Evolutionary conservation across 2,113 vertebrate genomes (phyloP).

Genomic region (Alligator mississippiensis): DNA sequence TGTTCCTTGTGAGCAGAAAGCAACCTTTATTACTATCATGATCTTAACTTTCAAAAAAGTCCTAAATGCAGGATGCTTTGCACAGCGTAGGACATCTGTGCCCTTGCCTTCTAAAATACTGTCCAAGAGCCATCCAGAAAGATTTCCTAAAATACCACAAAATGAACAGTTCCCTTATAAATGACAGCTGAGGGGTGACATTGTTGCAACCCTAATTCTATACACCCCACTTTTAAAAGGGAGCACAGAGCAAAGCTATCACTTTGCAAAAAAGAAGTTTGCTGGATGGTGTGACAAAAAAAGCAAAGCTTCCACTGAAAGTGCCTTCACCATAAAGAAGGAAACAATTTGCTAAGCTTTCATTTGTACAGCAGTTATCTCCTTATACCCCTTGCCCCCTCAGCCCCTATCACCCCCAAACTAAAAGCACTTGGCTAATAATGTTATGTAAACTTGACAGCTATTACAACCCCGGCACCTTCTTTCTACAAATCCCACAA

Average conservation of each 20-base stretch:
- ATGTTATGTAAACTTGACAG: neutral
- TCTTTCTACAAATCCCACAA: neutral
- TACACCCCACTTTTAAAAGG: neutral
- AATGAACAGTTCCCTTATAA: constrained; percentile 51
- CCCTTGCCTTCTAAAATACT: constrained; percentile 50
- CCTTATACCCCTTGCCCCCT: neutral
- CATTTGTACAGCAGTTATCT: neutral
- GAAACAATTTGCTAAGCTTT: neutral
- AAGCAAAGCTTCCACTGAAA: neutral
- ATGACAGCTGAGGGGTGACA: neutral
- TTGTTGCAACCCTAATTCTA: neutral
- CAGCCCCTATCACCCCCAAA: neutral
- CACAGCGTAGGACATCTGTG: neutral
- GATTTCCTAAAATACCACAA: constrained; percentile 31
- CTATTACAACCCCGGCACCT: neutral
- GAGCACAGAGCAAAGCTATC: neutral
- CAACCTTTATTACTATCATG: neutral
- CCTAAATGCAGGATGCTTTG: neutral
- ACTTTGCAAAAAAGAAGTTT: neutral
- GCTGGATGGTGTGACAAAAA: neutral
- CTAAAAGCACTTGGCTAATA: neutral
- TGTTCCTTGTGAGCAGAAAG: neutral
- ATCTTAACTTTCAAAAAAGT: neutral
- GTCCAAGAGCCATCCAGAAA: constrained; percentile 50
- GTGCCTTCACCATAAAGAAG: neutral